These are phyloP conservation scores for Polyodon spathula DNA, from an alignment of 2,113 vertebrate genomes.

Conservation along the genomic window DNA sequence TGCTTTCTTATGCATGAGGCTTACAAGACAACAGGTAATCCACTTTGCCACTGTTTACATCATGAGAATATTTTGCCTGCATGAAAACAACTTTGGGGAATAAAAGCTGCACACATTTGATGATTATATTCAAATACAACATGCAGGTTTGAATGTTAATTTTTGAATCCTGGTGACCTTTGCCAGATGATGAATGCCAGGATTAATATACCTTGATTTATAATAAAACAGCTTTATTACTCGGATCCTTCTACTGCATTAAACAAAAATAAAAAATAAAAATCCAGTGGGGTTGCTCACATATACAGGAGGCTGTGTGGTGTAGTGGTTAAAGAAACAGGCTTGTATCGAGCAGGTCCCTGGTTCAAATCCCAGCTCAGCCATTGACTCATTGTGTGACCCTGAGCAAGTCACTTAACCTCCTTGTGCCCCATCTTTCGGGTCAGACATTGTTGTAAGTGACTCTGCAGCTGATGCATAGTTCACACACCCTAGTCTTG, in stretches of 20 bases:
- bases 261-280: constrained; percentile 11
- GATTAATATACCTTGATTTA: constrained; percentile 14
- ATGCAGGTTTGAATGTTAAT: constrained; percentile 19
- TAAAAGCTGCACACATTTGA: constrained; percentile 17
- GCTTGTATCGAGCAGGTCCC: no score
- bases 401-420: no score
- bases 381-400: no score
- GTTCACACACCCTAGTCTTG: no score
- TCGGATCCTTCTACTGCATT: background rate
- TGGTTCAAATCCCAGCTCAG: no score
- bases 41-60: background rate
- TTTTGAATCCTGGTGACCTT: constrained; percentile 16
- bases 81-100: constrained; percentile 22
- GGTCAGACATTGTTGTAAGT: no score
- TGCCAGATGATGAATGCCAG: constrained; percentile 6
- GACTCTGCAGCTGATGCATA: no score
- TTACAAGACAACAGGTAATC: background rate
- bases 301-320: no score
- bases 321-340: no score
- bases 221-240: constrained; percentile 15
- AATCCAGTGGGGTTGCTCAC: background rate
- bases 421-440: no score
- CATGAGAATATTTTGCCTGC: constrained; percentile 16
- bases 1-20: background rate
- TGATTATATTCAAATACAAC: constrained; percentile 4